A percentile compares a stretch with the other conserved stretches of the same genome.
Evolutionary conservation across 2,113 vertebrate genomes (phyloP).

Genomic region (Heloderma charlesbogerti): DNA sequence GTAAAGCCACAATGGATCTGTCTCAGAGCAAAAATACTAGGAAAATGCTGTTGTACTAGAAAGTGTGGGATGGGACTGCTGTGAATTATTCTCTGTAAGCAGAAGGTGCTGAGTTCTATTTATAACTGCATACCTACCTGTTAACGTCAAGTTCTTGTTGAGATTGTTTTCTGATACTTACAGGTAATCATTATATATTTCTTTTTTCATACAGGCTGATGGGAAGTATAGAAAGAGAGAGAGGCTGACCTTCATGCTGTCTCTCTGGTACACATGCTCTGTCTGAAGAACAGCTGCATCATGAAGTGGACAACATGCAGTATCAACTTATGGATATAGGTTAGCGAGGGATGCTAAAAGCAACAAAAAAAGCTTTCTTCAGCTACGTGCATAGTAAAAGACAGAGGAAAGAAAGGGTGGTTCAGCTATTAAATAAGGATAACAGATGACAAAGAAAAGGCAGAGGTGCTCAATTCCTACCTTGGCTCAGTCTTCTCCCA

Average conservation of each 20-base stretch:
- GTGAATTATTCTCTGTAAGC: slow-evolving; percentile 43
- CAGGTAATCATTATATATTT: slow-evolving; percentile 46
- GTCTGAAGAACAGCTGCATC: slow-evolving; percentile 36
- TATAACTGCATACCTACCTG: neutral
- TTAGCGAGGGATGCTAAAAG: no score
- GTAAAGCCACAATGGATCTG: slow-evolving; percentile 7
- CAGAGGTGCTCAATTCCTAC: no score
- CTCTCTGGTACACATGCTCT: slow-evolving; percentile 56
- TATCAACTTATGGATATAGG: slow-evolving; percentile 73
- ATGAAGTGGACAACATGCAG: slow-evolving; percentile 64
- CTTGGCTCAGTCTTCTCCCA: no score
- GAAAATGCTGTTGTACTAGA: neutral
- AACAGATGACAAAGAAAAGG: no score
- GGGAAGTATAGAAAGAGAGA: slow-evolving; percentile 34
- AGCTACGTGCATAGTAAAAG: no score
- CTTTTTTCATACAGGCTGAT: slow-evolving; percentile 35
- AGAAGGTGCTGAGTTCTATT: neutral
- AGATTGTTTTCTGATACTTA: slow-evolving; percentile 54
- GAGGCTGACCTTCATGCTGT: slow-evolving; percentile 50
- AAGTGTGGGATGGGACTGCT: slow-evolving; percentile 17
- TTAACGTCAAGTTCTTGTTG: neutral
- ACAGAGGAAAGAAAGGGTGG: no score
- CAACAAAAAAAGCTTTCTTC: no score
- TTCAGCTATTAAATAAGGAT: no score
- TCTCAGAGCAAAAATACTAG: neutral